Evolutionary conservation across 2,888 invertebrate species (phyloP).

Genomic region (Ethmia dodecea): DNA sequence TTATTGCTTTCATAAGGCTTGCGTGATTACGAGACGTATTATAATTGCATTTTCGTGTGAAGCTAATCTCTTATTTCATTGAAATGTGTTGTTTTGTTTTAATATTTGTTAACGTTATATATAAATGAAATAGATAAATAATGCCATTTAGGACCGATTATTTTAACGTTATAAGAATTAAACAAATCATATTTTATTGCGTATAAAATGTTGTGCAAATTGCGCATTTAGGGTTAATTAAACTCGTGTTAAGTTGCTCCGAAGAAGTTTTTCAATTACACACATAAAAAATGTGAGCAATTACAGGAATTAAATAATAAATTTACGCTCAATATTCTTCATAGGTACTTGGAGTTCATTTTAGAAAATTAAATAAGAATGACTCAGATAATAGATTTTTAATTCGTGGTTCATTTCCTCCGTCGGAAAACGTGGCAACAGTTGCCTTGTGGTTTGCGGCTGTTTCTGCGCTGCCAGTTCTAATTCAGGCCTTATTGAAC

Average conservation of each 20-base stretch:
- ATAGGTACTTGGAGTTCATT: conserved; percentile 5
- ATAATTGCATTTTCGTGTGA: too few relatives aligned
- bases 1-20: too few relatives aligned
- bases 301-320: neutral
- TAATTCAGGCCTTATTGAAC: conserved; percentile 7
- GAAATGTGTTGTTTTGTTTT: too few relatives aligned
- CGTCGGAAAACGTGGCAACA: conserved; percentile 45
- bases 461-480: neutral
- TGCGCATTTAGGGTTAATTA: conserved; percentile 5
- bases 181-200: too few relatives aligned
- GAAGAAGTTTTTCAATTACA: neutral
- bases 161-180: too few relatives aligned
- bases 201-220: too few relatives aligned
- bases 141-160: too few relatives aligned
- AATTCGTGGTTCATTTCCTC: conserved; percentile 44
- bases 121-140: too few relatives aligned
- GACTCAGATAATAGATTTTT: conserved; percentile 35
- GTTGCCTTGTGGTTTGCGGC: conserved; percentile 50
- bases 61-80: too few relatives aligned
- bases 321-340: conserved; percentile 6
- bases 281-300: neutral
- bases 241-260: conserved; percentile 2
- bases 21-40: too few relatives aligned
- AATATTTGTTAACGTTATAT: too few relatives aligned
- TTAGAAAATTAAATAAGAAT: conserved; percentile 3